phyloP scores from a whole-genome alignment of 2,113 vertebrate species.

The Glaucidium brasilianum region DNA sequence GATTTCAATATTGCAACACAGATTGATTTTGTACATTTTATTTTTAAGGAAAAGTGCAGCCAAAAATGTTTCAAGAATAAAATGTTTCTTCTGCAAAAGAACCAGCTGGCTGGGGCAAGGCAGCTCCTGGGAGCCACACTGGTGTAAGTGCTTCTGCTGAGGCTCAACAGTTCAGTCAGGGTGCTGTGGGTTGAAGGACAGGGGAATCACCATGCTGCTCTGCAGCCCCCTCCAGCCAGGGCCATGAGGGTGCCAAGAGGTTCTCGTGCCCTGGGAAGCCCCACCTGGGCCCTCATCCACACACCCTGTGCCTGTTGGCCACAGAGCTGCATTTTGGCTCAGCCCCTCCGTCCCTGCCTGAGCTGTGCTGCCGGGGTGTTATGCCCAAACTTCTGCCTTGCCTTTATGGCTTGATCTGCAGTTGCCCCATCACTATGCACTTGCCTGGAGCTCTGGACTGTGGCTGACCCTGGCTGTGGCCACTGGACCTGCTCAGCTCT shows the following conservation, averaged over 20 bases:
- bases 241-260: neutral
- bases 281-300: neutral
- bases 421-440: neutral
- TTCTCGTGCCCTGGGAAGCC: neutral
- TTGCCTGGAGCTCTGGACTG: neutral
- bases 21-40: slow-evolving; percentile 34
- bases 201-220: neutral
- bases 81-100: neutral
- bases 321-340: neutral
- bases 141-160: neutral
- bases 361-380: neutral
- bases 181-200: neutral
- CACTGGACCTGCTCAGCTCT: neutral
- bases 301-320: rapidly evolving
- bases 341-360: neutral
- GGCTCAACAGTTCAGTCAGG: rapidly evolving
- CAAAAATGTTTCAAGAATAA: slow-evolving; percentile 23
- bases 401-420: neutral
- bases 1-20: neutral
- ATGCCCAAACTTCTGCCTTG: neutral
- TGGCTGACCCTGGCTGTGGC: neutral
- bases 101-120: neutral
- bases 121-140: neutral
- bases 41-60: slow-evolving; percentile 22
- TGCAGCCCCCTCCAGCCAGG: neutral